phyloP scores from a whole-genome alignment of 2,888 invertebrate genomes.

The Subacronicta megacephala region DNA sequence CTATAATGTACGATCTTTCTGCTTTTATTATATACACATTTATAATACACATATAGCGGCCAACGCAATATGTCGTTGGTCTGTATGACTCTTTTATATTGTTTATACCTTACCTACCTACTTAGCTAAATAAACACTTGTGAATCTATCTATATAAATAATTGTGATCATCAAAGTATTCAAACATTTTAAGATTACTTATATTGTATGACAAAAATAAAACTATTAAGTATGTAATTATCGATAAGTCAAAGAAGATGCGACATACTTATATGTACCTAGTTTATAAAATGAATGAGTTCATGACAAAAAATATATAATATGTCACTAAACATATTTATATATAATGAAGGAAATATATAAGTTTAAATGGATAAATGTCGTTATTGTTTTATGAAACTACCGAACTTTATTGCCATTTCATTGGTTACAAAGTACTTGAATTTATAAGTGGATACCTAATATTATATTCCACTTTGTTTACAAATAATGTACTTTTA shows the following conservation, averaged over 20 bases:
- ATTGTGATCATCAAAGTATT: slow-evolving; percentile 46
- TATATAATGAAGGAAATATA: slow-evolving; percentile 14
- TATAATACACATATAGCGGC: too few relatives aligned
- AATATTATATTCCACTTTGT: slow-evolving; percentile 17
- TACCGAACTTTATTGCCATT: slow-evolving; percentile 6
- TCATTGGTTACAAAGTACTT: neutral
- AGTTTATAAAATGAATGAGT: slow-evolving; percentile 30
- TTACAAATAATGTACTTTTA: slow-evolving; percentile 9
- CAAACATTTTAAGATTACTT: slow-evolving; percentile 16
- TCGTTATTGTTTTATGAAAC: slow-evolving; percentile 5
- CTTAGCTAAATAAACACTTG: slow-evolving; percentile 15
- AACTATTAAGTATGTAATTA: slow-evolving; percentile 41
- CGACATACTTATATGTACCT: slow-evolving; percentile 23
- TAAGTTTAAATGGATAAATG: slow-evolving; percentile 8
- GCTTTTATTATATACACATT: too few relatives aligned
- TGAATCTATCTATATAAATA: slow-evolving; percentile 15
- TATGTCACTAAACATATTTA: slow-evolving; percentile 33
- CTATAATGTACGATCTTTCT: too few relatives aligned
- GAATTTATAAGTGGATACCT: slow-evolving; percentile 1
- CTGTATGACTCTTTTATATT: neutral
- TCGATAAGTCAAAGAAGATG: slow-evolving; percentile 14
- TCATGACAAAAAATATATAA: slow-evolving; percentile 22
- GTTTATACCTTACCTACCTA: slow-evolving; percentile 14
- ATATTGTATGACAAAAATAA: slow-evolving; percentile 20
- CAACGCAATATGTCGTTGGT: too few relatives aligned